phyloP scores from a whole-genome alignment of 2,888 invertebrate species.

The Herminia tarsipennalis region DNA sequence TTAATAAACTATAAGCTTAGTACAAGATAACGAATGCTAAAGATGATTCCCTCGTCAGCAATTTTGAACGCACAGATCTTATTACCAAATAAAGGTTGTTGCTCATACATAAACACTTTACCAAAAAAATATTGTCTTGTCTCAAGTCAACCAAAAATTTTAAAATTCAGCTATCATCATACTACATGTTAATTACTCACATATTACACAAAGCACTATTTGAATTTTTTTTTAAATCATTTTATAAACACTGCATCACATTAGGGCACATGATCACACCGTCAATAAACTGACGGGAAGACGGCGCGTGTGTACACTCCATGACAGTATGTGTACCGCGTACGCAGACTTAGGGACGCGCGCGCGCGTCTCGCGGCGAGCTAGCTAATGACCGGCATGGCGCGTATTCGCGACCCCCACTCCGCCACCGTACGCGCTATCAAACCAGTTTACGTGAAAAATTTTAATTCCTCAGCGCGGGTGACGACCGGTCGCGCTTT shows the following conservation, averaged over 20 bases:
- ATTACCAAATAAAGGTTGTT: too few relatives aligned
- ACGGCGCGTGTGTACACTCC: constrained; percentile 35
- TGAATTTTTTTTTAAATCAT: not conserved
- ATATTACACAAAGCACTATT: not conserved
- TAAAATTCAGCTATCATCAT: too few relatives aligned
- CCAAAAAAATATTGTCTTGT: constrained; percentile 6
- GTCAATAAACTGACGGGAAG: constrained; percentile 51
- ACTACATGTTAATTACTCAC: not conserved
- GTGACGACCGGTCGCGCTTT: constrained; percentile 83
- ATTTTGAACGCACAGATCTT: not conserved
- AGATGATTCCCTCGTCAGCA: constrained; percentile 14
- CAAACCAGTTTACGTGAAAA: constrained; percentile 85
- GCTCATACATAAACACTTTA: constrained; percentile 1
- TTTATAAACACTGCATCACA: constrained; percentile 45
- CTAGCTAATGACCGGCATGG: constrained; percentile 81
- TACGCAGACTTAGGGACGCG: constrained; percentile 59
- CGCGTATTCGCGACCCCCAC: constrained; percentile 83
- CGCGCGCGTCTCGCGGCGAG: constrained; percentile 78
- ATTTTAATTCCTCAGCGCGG: constrained; percentile 79
- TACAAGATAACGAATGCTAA: constrained; percentile 45
- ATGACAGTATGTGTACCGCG: constrained; percentile 44
- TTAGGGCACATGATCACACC: constrained; percentile 53
- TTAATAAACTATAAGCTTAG: constrained; percentile 58
- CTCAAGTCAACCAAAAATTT: constrained; percentile 27
- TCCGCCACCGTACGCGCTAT: constrained; percentile 79